Evolutionary conservation across 1,140 invertebrate species (phyloP), one percentile per base, ranked within the genome.

Genomic region (Mesaphorura yosii): DNA sequence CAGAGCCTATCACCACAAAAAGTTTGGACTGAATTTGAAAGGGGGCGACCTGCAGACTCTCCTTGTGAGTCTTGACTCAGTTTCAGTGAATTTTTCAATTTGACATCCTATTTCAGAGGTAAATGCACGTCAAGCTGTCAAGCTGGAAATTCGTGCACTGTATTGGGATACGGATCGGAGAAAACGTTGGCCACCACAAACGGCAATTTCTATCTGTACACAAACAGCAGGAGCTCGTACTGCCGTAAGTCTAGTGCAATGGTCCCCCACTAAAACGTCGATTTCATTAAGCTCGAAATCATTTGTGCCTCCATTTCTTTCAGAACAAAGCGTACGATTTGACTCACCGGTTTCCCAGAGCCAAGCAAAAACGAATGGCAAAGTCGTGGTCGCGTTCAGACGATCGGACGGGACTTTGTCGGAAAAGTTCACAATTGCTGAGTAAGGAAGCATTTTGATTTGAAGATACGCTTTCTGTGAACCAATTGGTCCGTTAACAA

Each of bases 121-220:
- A 51, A 46, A 3, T 60, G 58, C 23, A 48, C 51, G 22, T 23
- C 54, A 12, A 31, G 31, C 19, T 59, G 58, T 26, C 3, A 29
- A 15, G 27, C 20, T 37, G 12, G n/a, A 15, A 51, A 48, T 1
- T 20, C 20, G 14, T 60, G 58, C 29, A 47, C 44, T 7, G 25
- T 42, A n/a, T 29, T 60, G 17, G 58, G 58, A 17, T 56, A 46
- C 19, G 41, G 31, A 12, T 19, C 46, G 3, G 20, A 42, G 38
- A 41, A 28, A 20, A 17, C 28, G 22, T 10, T 23, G 7, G 6
- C 3, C 20, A 42, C 37, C 1, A n/a, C n/a, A n/a, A 41, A 37
- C 26, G 54, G 54, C 39, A 51, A 25, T 28, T 60, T 52, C 31
- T 57, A 51, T 27, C 40, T 60, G 25, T 28, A 48, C 6, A 59